phyloP scores from a whole-genome alignment of 2,113 vertebrate species.

The Zosterops lateralis region DNA sequence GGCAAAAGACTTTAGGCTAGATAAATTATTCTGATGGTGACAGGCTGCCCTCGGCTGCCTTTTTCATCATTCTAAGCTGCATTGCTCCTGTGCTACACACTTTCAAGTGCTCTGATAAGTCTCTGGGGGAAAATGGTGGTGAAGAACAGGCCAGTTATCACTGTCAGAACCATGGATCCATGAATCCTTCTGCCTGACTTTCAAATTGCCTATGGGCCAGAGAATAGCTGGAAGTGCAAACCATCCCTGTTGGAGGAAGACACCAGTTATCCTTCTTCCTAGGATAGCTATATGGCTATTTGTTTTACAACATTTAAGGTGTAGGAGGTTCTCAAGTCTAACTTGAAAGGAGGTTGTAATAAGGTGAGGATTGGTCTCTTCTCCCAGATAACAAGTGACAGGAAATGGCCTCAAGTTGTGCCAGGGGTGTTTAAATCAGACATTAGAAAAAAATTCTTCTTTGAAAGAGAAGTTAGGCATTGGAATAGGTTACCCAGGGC shows the following conservation, averaged over 20 bases:
- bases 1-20: not conserved
- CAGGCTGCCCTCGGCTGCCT: not conserved
- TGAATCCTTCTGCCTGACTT: not conserved
- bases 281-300: not conserved
- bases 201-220: not conserved
- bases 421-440: not conserved
- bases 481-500: not conserved
- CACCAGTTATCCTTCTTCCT: not conserved
- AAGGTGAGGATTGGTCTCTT: not conserved
- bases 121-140: not conserved
- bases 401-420: not conserved
- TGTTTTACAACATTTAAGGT: not conserved
- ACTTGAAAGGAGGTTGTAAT: not conserved
- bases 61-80: not conserved
- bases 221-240: not conserved
- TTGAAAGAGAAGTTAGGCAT: not conserved
- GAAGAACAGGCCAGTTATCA: not conserved
- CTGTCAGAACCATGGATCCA: not conserved
- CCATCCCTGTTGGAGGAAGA: not conserved
- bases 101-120: not conserved
- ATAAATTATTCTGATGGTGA: not conserved
- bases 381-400: not conserved
- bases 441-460: not conserved
- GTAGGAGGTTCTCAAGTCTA: not conserved
- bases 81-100: not conserved